phyloP scores from a whole-genome alignment of 2,797 vertebrate species.

The Octomys mimax region DNA sequence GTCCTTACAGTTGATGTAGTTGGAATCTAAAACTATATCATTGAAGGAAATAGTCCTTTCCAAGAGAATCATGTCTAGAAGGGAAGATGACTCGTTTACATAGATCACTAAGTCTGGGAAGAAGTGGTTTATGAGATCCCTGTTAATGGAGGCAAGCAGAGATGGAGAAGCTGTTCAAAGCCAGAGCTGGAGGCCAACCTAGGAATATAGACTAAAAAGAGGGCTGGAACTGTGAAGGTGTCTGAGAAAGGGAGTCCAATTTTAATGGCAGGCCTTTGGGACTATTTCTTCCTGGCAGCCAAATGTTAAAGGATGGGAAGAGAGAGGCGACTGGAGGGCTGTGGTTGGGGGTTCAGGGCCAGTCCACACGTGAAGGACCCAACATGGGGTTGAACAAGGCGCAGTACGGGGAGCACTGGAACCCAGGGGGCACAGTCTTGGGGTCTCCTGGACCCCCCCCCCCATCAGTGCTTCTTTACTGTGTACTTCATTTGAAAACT shows the following conservation, averaged over 20 bases:
- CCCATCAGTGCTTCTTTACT: not conserved
- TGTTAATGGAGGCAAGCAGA: not conserved
- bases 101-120: not conserved
- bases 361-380: not conserved
- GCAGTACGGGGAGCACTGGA: not conserved
- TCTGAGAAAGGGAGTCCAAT: not conserved
- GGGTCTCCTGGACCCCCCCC: not conserved
- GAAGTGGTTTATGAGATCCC: not conserved
- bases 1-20: not conserved
- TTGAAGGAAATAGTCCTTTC: conserved; percentile 12
- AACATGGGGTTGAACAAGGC: not conserved
- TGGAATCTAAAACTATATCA: not conserved
- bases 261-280: not conserved
- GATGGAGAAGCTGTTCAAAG: not conserved
- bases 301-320: not conserved
- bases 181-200: not conserved
- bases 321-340: not conserved
- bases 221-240: not conserved
- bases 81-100: not conserved
- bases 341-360: not conserved
- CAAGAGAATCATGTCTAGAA: conserved; percentile 16
- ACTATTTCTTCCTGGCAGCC: not conserved
- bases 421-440: not conserved
- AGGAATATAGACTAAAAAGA: not conserved
- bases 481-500: conserved; percentile 26